Conservation (phyloP, 1,140 invertebrate species). For the Hycleus cichorii region DNA sequence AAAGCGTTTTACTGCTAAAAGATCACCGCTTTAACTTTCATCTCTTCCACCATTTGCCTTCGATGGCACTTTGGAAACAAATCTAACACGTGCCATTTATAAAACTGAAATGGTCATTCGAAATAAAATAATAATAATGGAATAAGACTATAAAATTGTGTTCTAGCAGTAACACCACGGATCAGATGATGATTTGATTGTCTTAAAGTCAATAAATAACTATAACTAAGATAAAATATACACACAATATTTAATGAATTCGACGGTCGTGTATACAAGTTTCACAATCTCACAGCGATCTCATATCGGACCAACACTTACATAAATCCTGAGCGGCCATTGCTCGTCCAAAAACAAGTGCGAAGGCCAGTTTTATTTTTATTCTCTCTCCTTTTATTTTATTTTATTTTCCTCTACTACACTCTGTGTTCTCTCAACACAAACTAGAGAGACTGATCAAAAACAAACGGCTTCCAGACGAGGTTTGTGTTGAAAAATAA, state of each 20-base stretch:
- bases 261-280: conserved; percentile 17
- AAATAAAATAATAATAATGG: too few species aligned
- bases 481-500: conserved; percentile 34
- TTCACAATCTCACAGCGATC: conserved; percentile 19
- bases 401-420: too few species aligned
- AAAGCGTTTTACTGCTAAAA: too few species aligned
- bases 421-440: too few species aligned
- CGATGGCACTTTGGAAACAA: too few species aligned
- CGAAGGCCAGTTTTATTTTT: conserved; percentile 28
- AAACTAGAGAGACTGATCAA: conserved; percentile 10
- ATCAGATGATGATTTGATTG: conserved; percentile 1
- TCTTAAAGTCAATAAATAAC: conserved; percentile 11
- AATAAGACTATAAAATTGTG: too few species aligned
- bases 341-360: conserved; percentile 25
- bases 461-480: conserved; percentile 30
- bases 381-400: too few species aligned
- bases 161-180: too few species aligned
- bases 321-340: conserved; percentile 27
- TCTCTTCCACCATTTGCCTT: too few species aligned
- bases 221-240: conserved; percentile 13
- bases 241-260: conserved; percentile 24
- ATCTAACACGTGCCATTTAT: too few species aligned
- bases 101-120: too few species aligned
- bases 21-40: too few species aligned
- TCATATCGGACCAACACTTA: conserved; percentile 23